Evolutionary conservation across 2,888 invertebrate species (phyloP).

Genomic region (Ellobium chinense): DNA sequence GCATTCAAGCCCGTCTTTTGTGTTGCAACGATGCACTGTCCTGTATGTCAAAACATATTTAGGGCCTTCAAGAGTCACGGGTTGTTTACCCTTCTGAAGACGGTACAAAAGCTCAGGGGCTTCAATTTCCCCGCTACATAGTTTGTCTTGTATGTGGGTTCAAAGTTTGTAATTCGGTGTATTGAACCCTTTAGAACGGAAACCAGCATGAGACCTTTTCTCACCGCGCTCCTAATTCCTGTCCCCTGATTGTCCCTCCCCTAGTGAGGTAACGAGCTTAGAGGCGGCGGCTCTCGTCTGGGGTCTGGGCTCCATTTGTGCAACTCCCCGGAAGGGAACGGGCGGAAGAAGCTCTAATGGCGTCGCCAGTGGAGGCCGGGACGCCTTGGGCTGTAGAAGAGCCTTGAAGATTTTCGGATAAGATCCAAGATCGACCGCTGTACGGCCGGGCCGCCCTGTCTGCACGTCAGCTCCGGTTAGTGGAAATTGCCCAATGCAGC

Average conservation of each 20-base stretch:
- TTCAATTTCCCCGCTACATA: not conserved
- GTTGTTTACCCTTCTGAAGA: not conserved
- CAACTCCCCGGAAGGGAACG: slow-evolving; percentile 12
- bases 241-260: not conserved
- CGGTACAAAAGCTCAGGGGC: not conserved
- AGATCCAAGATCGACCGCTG: slow-evolving; percentile 15
- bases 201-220: not conserved
- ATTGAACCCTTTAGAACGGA: not conserved
- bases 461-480: slow-evolving; percentile 31
- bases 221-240: not conserved
- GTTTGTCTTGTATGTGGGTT: not conserved
- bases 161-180: not conserved
- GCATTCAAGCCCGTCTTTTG: too few relatives aligned
- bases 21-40: not conserved
- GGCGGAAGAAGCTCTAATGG: slow-evolving; percentile 31
- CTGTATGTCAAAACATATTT: not conserved
- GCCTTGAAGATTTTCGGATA: slow-evolving; percentile 28
- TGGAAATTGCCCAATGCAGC: slow-evolving; percentile 36
- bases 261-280: slow-evolving; percentile 6
- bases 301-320: not conserved
- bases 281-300: not conserved
- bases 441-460: slow-evolving; percentile 2
- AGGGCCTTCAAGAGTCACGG: not conserved
- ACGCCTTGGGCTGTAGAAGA: slow-evolving; percentile 9
- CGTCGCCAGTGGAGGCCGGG: not conserved